Conservation (phyloP, 2,888 invertebrate species). For the Anaspis maculata region DNA sequence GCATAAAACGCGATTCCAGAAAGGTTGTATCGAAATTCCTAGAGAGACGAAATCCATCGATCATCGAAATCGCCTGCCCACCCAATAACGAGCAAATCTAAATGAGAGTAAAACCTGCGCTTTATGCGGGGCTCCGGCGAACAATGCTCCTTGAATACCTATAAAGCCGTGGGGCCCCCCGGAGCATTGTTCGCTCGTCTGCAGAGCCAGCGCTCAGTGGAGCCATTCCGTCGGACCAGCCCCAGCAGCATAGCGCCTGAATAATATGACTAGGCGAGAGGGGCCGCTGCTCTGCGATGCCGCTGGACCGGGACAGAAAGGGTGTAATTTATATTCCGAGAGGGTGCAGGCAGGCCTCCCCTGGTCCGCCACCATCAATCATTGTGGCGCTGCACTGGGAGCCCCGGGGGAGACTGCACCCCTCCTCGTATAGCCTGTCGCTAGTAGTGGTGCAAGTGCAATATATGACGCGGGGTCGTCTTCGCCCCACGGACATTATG, state of each 20-base stretch:
- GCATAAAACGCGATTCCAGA: too few relatives aligned
- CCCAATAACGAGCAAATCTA: too few relatives aligned
- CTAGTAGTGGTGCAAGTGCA: conserved; percentile 11
- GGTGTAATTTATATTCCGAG: conserved; percentile 41
- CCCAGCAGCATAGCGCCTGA: too few relatives aligned
- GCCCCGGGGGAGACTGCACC: conserved; percentile 28
- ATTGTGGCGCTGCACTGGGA: conserved; percentile 35
- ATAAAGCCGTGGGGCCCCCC: conserved; percentile 26
- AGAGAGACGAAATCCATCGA: too few relatives aligned
- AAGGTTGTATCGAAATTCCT: too few relatives aligned
- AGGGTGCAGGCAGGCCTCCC: conserved; percentile 39
- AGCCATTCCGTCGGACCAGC: too few relatives aligned
- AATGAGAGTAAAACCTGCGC: conserved; percentile 28
- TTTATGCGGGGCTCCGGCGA: conserved; percentile 24
- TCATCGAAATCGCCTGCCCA: too few relatives aligned
- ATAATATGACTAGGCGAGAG: conserved; percentile 7
- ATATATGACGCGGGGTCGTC: conserved; percentile 1
- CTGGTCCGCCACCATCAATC: conserved; percentile 42
- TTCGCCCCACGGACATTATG: conserved; percentile 1
- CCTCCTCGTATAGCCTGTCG: too few relatives aligned
- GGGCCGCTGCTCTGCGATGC: too few relatives aligned
- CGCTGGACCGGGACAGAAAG: conserved; percentile 28
- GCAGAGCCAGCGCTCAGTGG: too few relatives aligned
- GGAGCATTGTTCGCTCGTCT: conserved; percentile 18
- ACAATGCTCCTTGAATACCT: conserved; percentile 34